phyloP scores from a whole-genome alignment of 2,797 vertebrate genomes.

The Danio tinwini region DNA sequence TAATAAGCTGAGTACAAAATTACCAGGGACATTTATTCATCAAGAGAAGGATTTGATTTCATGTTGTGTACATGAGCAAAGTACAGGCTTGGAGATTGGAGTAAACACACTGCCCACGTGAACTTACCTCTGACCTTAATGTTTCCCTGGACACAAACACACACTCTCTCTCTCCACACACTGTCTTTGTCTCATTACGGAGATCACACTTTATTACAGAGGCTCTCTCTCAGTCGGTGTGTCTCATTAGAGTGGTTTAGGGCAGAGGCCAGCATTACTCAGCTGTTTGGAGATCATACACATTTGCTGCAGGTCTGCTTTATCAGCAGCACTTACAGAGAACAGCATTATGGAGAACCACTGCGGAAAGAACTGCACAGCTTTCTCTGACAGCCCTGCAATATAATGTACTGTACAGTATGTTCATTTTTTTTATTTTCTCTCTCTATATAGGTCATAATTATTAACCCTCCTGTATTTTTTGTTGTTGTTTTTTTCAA shows the following conservation, averaged over 20 bases:
- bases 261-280: slow-evolving; percentile 44
- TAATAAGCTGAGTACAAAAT: no score
- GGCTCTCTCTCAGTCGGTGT: slow-evolving; percentile 30
- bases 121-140: neutral
- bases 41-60: neutral
- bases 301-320: slow-evolving; percentile 61
- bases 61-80: neutral
- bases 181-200: slow-evolving; percentile 6
- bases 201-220: slow-evolving; percentile 20
- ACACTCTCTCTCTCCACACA: neutral
- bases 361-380: slow-evolving; percentile 59
- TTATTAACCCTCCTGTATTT: no score
- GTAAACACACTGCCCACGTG: neutral
- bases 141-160: neutral
- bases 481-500: no score
- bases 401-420: slow-evolving; percentile 62
- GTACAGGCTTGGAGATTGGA: neutral
- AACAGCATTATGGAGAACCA: slow-evolving; percentile 57
- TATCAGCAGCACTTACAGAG: slow-evolving; percentile 60
- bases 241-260: slow-evolving; percentile 41
- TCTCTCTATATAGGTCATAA: no score
- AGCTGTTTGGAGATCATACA: slow-evolving; percentile 66
- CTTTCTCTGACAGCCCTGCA: slow-evolving; percentile 64
- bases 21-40: no score
- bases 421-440: no score